A percentile compares a stretch with the other conserved stretches of the same genome.
Conservation (phyloP, 2,888 invertebrate genomes). For the Temnothorax unifasciatus region DNA sequence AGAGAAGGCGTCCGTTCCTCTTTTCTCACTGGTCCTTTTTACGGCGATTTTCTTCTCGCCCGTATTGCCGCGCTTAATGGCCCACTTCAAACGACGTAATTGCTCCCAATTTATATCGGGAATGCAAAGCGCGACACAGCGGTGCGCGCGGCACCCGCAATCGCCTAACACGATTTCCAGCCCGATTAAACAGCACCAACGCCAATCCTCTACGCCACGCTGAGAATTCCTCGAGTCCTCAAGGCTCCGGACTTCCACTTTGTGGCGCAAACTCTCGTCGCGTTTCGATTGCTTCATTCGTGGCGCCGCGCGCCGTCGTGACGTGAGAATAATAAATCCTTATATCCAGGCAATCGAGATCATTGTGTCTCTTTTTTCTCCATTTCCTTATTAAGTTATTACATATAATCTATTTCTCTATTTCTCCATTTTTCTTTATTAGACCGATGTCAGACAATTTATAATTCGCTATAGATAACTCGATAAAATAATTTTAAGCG, state of each 20-base stretch:
- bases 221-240: constrained; percentile 37
- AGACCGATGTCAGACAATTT: not conserved
- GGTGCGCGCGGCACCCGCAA: constrained; percentile 42
- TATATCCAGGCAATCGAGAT: not conserved
- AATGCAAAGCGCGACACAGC: constrained; percentile 52
- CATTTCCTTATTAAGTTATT: too few species aligned
- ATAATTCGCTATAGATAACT: not conserved
- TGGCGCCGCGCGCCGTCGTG: not conserved
- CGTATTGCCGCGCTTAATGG: constrained; percentile 60
- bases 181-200: constrained; percentile 60
- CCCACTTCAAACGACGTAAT: constrained; percentile 69
- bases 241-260: constrained; percentile 34
- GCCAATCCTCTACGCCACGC: constrained; percentile 5
- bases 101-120: constrained; percentile 71
- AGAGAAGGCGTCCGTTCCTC: constrained; percentile 46
- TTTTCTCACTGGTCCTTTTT: constrained; percentile 46
- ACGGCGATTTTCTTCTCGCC: constrained; percentile 35
- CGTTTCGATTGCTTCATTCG: constrained; percentile 26
- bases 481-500: not conserved
- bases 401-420: too few species aligned
- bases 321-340: constrained; percentile 2
- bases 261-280: constrained; percentile 35
- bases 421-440: too few species aligned
- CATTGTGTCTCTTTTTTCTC: not conserved
- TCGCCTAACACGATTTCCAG: constrained; percentile 63